phyloP scores from a whole-genome alignment of 2,113 vertebrate species.

The Synchiropus splendidus region DNA sequence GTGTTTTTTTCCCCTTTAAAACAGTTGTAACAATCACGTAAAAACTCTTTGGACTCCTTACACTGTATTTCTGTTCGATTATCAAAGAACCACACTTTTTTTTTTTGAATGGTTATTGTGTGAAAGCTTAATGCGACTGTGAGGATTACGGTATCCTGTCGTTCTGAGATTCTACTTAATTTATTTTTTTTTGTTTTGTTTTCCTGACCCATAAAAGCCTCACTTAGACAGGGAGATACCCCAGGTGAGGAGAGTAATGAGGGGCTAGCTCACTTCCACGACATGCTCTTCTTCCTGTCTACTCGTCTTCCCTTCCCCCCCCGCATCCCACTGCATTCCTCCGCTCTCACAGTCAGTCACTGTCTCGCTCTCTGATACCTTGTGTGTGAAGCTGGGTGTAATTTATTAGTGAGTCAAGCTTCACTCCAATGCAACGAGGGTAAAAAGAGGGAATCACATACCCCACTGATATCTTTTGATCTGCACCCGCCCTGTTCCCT shows the following conservation, averaged over 20 bases:
- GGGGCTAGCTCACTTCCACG: conserved; percentile 42
- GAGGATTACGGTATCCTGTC: too few species aligned
- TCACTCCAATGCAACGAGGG: conserved; percentile 19
- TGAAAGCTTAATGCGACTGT: too few species aligned
- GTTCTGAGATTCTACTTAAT: too few species aligned
- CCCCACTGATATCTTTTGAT: conserved; percentile 16
- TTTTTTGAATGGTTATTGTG: too few species aligned
- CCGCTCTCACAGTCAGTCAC: conserved; percentile 39
- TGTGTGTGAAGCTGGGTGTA: conserved; percentile 48
- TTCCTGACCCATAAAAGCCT: conserved; percentile 49
- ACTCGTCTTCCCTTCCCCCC: conserved; percentile 4
- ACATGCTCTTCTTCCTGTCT: conserved; percentile 29
- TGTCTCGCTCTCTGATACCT: conserved; percentile 48
- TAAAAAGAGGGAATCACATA: conserved; percentile 49
- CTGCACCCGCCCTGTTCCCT: conserved; percentile 4
- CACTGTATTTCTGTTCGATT: too few species aligned
- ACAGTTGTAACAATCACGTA: too few species aligned
- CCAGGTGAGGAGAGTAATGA: conserved; percentile 56
- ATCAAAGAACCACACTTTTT: too few species aligned
- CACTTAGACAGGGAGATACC: conserved; percentile 56
- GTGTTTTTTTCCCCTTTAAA: neutral
- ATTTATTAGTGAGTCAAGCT: conserved; percentile 56
- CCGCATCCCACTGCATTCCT: neutral
- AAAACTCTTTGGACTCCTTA: too few species aligned
- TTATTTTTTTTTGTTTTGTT: conserved; percentile 10